Conservation (phyloP, 2,113 vertebrate genomes). For the Halcyon malimbica region DNA sequence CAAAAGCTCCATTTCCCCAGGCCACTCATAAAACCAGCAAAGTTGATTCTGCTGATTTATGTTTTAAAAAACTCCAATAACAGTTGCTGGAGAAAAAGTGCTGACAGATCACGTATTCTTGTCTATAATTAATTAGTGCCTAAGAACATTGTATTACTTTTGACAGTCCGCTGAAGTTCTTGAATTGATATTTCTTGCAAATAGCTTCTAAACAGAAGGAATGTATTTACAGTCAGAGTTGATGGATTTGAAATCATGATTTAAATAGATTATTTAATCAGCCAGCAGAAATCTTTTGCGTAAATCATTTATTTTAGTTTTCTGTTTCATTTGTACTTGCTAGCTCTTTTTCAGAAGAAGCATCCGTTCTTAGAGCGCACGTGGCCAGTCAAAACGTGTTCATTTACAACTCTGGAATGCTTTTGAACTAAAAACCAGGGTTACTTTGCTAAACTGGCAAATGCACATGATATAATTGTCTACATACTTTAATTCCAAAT, state of each 20-base stretch:
- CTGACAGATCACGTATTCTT: not conserved
- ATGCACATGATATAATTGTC: not conserved
- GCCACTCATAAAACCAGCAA: not conserved
- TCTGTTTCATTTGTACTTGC: not conserved
- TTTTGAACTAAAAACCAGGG: not conserved
- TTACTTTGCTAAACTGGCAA: not conserved
- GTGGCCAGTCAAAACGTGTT: not conserved
- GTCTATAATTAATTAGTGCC: not conserved
- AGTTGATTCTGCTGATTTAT: not conserved
- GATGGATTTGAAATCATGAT: not conserved
- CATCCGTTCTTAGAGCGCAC: not conserved
- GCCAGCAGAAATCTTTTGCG: not conserved
- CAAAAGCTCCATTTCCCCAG: not conserved
- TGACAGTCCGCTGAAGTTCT: not conserved
- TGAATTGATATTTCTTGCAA: slow-evolving; percentile 5
- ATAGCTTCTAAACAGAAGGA: not conserved
- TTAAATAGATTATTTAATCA: slow-evolving; percentile 35
- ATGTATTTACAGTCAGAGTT: not conserved
- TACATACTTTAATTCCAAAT: not conserved
- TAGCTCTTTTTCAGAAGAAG: not conserved
- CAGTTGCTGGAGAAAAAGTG: slow-evolving; percentile 18
- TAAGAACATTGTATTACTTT: slow-evolving; percentile 1
- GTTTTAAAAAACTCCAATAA: not conserved
- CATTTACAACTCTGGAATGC: not conserved
- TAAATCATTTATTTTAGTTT: not conserved